Base-by-base conservation (phyloP, 2,113 vertebrate genomes). In the Pteropus alecto region DNA sequence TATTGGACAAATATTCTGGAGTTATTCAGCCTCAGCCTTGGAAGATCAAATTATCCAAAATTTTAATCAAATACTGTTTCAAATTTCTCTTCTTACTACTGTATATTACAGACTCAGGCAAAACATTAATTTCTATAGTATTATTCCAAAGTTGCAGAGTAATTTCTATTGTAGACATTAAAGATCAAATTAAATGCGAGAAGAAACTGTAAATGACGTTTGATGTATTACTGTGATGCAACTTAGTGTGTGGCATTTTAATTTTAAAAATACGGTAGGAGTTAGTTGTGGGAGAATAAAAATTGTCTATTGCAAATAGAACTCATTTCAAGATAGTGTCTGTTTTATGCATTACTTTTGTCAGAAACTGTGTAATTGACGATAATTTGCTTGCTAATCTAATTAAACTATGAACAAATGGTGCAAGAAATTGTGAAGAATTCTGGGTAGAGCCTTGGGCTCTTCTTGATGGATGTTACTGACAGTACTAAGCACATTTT, bases 331-430 rank as follows among this genome's bases (percentile, higher is more conserved):
- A 90, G 93, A 88, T 63, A 70, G 28, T n/a, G 15, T 63, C 85
- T 93, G 48, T 67, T 97, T 97, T 51, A 43, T 97, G 85, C 1
- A 95, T 41, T 95, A 56, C 73, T 97, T 92, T 97, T 98, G 60
- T 97, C 96, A 97, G 96, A 98, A 76, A 96, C 70, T 97, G 81
- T 41, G 78, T 97, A 97, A 97, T 54, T 79, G 61, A 95, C 63
- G 96, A 97, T 90, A 96, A 97, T 94, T 97, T 76, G 65, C 91
- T 94, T 97, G 2, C 89, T 98, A 97, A n/a, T 86, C 74, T 97
- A 97, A 82, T 94, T 97, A 93, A 78, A 89, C 84, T 90, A 93
- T 61, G 63, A 71, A 61, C 86, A 94, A 96, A 87, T 92, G 71
- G 16, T 93, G 74, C 63, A 87, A 88, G 96, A 76, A 97, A 95